A percentile compares a stretch with the other conserved stretches of the same genome.
Conservation (phyloP, 1,140 invertebrate genomes). For the Anoplophora glabripennis region DNA sequence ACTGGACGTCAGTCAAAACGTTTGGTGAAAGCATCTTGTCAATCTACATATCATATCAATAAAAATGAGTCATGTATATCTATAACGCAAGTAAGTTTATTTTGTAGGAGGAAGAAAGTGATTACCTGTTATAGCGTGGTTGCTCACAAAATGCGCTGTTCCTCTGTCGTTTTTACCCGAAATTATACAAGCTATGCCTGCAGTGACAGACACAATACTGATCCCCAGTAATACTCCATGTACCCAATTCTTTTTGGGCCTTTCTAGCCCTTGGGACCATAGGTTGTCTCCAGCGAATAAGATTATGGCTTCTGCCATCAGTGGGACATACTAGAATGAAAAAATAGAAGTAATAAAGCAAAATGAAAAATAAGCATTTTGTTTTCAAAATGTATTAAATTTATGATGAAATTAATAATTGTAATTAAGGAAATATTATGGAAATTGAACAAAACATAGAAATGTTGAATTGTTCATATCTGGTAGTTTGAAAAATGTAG, state of each 20-base stretch:
- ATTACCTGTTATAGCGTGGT: constrained; percentile 18
- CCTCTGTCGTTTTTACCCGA: not conserved
- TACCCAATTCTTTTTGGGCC: constrained; percentile 20
- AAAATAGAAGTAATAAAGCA: not conserved
- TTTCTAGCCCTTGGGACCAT: constrained; percentile 10
- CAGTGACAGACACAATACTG: constrained; percentile 10
- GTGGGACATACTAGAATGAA: constrained; percentile 25
- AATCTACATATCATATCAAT: no score
- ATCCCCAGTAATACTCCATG: constrained; percentile 21
- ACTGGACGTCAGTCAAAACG: no score
- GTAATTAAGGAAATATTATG: not conserved
- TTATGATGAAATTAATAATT: not conserved
- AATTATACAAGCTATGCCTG: constrained; percentile 18
- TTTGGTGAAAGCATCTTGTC: no score
- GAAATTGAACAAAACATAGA: not conserved
- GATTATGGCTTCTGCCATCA: constrained; percentile 30
- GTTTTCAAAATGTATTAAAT: not conserved
- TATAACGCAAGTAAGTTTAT: no score
- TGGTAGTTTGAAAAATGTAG: no score
- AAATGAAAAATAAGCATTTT: not conserved
- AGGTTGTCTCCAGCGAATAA: constrained; percentile 24
- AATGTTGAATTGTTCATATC: not conserved
- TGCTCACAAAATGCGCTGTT: not conserved
- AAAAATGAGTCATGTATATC: no score
- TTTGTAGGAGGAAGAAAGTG: not conserved